Percentiles rank a stretch among this genome's conserved stretches.
Conservation (phyloP, 2,797 vertebrate species). For the Anguilla anguilla region DNA sequence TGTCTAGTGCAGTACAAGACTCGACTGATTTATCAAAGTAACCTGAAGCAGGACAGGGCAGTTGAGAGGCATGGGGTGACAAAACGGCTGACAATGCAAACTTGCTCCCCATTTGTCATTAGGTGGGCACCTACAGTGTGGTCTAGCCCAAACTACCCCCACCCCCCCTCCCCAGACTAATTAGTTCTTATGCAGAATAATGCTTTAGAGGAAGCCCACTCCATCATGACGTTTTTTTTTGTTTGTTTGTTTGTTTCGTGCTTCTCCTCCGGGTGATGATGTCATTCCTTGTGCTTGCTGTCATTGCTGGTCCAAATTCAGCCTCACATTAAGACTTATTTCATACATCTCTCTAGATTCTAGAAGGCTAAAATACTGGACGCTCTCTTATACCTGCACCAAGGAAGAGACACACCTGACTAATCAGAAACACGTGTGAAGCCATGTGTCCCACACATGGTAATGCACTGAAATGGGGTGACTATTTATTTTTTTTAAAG, state of each 20-base stretch:
- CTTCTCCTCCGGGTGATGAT: conserved; percentile 33
- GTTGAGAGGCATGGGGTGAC: conserved; percentile 31
- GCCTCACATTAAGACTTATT: background rate
- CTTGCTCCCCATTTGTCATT: conserved; percentile 36
- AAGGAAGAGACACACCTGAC: too few species aligned
- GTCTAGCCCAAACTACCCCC: conserved; percentile 29
- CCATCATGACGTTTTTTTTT: conserved; percentile 32
- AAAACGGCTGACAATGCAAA: conserved; percentile 59
- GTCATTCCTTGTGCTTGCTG: background rate
- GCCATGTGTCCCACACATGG: too few species aligned
- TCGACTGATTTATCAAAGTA: background rate
- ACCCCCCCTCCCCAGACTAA: conserved; percentile 63
- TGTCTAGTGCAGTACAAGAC: background rate
- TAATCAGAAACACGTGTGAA: too few species aligned
- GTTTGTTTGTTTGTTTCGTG: conserved; percentile 51
- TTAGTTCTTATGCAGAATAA: conserved; percentile 61
- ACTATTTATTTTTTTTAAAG: too few species aligned
- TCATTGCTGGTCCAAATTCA: background rate
- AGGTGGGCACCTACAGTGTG: too few species aligned
- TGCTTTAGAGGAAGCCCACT: conserved; percentile 51
- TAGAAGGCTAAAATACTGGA: too few species aligned
- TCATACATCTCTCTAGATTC: background rate
- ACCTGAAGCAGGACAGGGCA: background rate
- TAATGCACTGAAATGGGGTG: too few species aligned
- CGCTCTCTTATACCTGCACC: too few species aligned